phyloP scores from a whole-genome alignment of 2,113 vertebrate species.

The Eonycteris spelaea region DNA sequence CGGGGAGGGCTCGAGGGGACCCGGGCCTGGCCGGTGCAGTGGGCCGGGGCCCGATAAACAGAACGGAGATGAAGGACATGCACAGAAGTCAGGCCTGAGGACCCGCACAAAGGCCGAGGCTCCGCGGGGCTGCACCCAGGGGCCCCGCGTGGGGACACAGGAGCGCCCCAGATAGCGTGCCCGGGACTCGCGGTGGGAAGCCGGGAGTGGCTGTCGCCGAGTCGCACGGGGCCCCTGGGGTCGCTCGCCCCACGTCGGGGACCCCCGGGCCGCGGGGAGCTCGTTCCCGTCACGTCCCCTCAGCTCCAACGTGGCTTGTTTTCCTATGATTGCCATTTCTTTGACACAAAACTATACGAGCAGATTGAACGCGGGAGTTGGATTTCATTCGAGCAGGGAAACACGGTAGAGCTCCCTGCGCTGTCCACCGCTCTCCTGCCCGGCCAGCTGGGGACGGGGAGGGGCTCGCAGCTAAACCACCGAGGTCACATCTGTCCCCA shows the following conservation, averaged over 20 bases:
- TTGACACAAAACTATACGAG: not conserved
- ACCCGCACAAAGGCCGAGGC: not conserved
- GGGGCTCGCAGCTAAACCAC: no score
- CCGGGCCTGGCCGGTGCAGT: not conserved
- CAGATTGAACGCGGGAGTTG: not conserved
- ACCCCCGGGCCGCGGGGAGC: no score
- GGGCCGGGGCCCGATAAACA: not conserved
- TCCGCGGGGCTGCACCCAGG: no score
- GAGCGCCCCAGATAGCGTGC: no score
- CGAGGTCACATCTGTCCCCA: no score
- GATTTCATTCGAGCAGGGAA: not conserved
- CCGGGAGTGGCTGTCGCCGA: no score
- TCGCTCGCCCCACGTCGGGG: no score
- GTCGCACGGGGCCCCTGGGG: no score
- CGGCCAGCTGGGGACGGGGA: not conserved
- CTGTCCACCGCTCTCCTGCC: not conserved
- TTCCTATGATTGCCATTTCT: not conserved
- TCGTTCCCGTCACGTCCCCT: not conserved
- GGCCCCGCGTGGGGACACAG: no score
- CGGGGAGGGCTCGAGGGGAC: not conserved
- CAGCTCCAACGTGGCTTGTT: not conserved
- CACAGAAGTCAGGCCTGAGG: not conserved
- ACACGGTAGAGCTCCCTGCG: not conserved
- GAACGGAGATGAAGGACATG: not conserved
- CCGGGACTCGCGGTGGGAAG: no score